These are phyloP conservation scores for Scaptomyza tumidula DNA, from an alignment of 2,888 invertebrate species.

Conservation along the genomic window DNA sequence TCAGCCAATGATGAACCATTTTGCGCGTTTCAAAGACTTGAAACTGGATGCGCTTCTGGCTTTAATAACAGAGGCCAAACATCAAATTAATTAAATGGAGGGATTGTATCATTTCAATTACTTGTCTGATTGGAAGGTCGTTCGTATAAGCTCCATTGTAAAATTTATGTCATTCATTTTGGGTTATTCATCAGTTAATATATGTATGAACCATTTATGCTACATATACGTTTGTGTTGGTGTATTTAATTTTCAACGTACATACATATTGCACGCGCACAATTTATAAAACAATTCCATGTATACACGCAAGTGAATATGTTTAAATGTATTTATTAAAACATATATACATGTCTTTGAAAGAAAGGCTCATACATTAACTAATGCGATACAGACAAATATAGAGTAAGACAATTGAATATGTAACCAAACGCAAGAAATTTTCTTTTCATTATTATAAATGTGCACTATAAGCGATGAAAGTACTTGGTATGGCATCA, in stretches of 20 bases:
- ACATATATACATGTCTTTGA: slow-evolving; percentile 47
- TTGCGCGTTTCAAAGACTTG: slow-evolving; percentile 83
- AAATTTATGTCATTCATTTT: slow-evolving; percentile 37
- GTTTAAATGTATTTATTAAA: slow-evolving; percentile 22
- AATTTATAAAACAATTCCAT: slow-evolving; percentile 49
- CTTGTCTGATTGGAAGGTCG: slow-evolving; percentile 23
- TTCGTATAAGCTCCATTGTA: slow-evolving; percentile 27
- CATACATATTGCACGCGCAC: slow-evolving; percentile 44
- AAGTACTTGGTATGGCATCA: slow-evolving; percentile 58
- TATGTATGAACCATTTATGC: slow-evolving; percentile 60
- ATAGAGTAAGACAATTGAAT: slow-evolving; percentile 44
- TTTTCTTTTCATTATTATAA: slow-evolving; percentile 55
- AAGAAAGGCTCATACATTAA: slow-evolving; percentile 31
- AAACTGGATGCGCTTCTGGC: slow-evolving; percentile 83
- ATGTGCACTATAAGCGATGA: slow-evolving; percentile 45
- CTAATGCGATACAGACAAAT: slow-evolving; percentile 31
- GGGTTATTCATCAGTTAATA: slow-evolving; percentile 53
- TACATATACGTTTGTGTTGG: slow-evolving; percentile 60
- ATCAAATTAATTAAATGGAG: slow-evolving; percentile 80
- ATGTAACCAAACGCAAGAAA: slow-evolving; percentile 42
- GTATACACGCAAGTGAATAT: slow-evolving; percentile 29
- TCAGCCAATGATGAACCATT: slow-evolving; percentile 83
- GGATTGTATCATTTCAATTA: slow-evolving; percentile 28
- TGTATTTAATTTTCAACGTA: slow-evolving; percentile 57
- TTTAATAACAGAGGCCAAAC: slow-evolving; percentile 83